phyloP scores from a whole-genome alignment of 2,888 invertebrate genomes.

The Campoletis raptor region DNA sequence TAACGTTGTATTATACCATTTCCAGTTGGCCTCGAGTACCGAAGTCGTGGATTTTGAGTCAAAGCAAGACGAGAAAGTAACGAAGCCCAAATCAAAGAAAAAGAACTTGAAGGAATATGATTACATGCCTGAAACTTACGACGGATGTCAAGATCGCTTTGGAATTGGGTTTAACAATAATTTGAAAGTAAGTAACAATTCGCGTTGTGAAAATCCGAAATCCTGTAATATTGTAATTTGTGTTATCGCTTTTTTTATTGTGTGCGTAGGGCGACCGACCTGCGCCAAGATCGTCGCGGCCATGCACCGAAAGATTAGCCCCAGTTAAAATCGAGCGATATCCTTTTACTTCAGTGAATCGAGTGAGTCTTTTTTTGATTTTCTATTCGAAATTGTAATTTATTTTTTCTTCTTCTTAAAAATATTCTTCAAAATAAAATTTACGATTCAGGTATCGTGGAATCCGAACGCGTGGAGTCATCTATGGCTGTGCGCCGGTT shows the following conservation, averaged over 20 bases:
- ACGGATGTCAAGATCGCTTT: slow-evolving; percentile 79
- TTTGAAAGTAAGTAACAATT: slow-evolving; percentile 70
- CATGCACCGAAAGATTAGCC: slow-evolving; percentile 74
- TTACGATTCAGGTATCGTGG: slow-evolving; percentile 82
- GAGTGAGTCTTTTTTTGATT: slow-evolving; percentile 73
- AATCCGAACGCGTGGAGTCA: slow-evolving; percentile 85
- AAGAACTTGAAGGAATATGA: slow-evolving; percentile 71
- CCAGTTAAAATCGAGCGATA: slow-evolving; percentile 80
- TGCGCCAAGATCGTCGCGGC: slow-evolving; percentile 20
- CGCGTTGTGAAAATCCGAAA: not conserved
- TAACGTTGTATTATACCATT: slow-evolving; percentile 29
- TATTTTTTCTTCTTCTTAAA: not conserved
- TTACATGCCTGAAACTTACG: slow-evolving; percentile 80
- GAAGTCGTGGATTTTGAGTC: slow-evolving; percentile 77
- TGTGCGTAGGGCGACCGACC: not conserved
- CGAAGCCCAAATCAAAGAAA: slow-evolving; percentile 50
- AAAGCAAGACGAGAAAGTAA: slow-evolving; percentile 29
- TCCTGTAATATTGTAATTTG: not conserved
- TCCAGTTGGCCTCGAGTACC: slow-evolving; percentile 77
- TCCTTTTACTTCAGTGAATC: slow-evolving; percentile 83
- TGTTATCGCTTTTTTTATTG: not conserved
- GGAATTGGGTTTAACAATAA: slow-evolving; percentile 81
- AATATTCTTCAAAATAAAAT: slow-evolving; percentile 17
- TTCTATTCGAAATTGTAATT: not conserved
- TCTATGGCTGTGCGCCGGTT: slow-evolving; percentile 84